These are phyloP conservation scores for Lamproptera curius DNA, from an alignment of 2,888 invertebrate species.

Conservation along the genomic window DNA sequence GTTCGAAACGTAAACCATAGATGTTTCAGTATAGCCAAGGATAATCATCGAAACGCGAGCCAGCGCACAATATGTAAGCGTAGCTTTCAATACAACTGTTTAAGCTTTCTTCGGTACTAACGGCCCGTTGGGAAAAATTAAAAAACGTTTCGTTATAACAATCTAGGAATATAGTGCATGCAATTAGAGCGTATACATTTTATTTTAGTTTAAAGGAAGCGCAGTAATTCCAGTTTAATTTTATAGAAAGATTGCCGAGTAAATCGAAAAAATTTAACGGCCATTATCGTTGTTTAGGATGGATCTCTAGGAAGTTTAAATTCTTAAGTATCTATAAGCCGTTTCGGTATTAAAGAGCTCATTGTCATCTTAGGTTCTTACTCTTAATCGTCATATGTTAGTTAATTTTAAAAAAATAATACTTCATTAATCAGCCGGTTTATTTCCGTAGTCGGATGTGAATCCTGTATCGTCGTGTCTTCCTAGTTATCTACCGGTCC, in stretches of 20 bases:
- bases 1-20: conserved; percentile 17
- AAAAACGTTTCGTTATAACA: conserved; percentile 4
- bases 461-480: conserved; percentile 34
- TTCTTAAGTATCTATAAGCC: not conserved
- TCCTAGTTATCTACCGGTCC: conserved; percentile 18
- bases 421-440: conserved; percentile 36
- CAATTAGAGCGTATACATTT: too few relatives aligned
- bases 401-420: too few relatives aligned
- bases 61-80: conserved; percentile 19
- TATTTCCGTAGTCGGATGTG: conserved; percentile 36
- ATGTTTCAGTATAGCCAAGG: conserved; percentile 20
- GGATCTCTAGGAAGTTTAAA: not conserved
- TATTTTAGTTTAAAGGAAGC: not conserved
- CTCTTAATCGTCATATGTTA: too few relatives aligned
- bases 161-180: not conserved
- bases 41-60: conserved; percentile 19
- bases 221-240: not conserved
- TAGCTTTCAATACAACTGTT: conserved; percentile 35
- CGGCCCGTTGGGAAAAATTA: conserved; percentile 2
- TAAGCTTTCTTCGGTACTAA: conserved; percentile 22
- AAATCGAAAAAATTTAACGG: not conserved
- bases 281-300: not conserved
- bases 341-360: too few relatives aligned
- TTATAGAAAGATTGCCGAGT: not conserved
- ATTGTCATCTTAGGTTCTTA: too few relatives aligned